Conservation (phyloP, 2,888 invertebrate species). For the Pediacus dermestoides region DNA sequence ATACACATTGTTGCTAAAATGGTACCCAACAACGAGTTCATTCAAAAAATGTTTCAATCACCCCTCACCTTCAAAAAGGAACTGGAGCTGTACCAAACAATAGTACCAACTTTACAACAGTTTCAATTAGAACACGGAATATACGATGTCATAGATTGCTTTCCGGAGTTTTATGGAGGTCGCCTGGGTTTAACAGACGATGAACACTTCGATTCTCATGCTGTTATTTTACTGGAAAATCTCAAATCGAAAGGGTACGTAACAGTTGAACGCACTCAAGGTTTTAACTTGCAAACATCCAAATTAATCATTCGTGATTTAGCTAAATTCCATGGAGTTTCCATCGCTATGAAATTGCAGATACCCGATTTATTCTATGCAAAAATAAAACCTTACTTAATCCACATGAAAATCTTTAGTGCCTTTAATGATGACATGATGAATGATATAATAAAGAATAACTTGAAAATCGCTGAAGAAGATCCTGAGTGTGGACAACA, state of each 20-base stretch:
- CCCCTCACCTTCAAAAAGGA: slow-evolving; percentile 53
- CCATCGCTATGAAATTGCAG: slow-evolving; percentile 49
- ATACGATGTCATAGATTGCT: slow-evolving; percentile 44
- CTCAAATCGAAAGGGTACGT: slow-evolving; percentile 47
- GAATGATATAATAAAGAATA: no score
- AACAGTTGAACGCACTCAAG: slow-evolving; percentile 46
- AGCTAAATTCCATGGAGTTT: slow-evolving; percentile 17
- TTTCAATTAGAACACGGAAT: slow-evolving; percentile 50
- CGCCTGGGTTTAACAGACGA: slow-evolving; percentile 39
- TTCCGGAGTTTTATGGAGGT: slow-evolving; percentile 34
- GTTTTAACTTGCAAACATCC: slow-evolving; percentile 51
- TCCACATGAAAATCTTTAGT: no score
- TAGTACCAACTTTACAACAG: slow-evolving; percentile 48
- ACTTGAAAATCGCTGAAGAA: no score
- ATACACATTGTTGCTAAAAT: slow-evolving; percentile 23
- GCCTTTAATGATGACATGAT: no score
- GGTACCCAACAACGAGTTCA: slow-evolving; percentile 23
- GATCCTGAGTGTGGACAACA: no score
- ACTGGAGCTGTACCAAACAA: slow-evolving; percentile 50
- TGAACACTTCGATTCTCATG: slow-evolving; percentile 41
- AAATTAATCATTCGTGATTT: slow-evolving; percentile 46
- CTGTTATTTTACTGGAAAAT: slow-evolving; percentile 53
- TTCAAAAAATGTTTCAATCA: slow-evolving; percentile 50
- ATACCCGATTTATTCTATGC: slow-evolving; percentile 45
- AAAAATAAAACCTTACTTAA: slow-evolving; percentile 38